phyloP scores from a whole-genome alignment of 1,140 invertebrate genomes.

The Ctenoplectra terminalis region DNA sequence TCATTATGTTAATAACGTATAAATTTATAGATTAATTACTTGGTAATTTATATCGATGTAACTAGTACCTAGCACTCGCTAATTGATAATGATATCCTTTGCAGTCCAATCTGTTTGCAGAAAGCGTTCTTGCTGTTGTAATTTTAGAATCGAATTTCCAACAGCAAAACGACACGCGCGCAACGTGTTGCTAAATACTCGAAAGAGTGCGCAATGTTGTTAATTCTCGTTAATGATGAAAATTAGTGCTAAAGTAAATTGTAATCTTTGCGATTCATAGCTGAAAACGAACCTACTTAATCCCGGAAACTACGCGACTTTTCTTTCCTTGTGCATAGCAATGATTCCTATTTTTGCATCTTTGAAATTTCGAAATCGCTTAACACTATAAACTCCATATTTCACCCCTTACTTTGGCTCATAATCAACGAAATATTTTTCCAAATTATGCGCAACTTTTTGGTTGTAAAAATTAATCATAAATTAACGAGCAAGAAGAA shows the following conservation, averaged over 20 bases:
- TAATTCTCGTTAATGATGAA: conserved; percentile 41
- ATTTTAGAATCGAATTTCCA: conserved; percentile 4
- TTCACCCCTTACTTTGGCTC: neutral
- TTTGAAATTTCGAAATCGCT: neutral
- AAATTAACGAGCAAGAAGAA: neutral
- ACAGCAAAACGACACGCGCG: conserved; percentile 7
- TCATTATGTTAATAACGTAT: neutral
- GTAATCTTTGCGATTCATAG: neutral
- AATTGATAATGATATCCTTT: conserved; percentile 39
- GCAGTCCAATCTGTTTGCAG: conserved; percentile 20
- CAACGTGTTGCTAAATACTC: conserved; percentile 24
- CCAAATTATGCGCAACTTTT: too few species aligned
- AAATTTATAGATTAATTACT: conserved; percentile 14
- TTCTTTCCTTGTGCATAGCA: too few species aligned
- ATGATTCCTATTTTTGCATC: neutral
- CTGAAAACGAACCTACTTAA: conserved; percentile 23
- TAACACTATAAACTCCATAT: too few species aligned
- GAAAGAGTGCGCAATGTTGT: conserved; percentile 28
- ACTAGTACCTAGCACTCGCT: conserved; percentile 6
- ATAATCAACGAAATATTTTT: neutral
- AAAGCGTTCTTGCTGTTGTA: conserved; percentile 6
- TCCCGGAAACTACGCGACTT: neutral
- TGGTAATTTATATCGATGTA: conserved; percentile 21
- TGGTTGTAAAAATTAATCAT: neutral
- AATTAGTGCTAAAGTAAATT: conserved; percentile 20